A percentile compares a stretch with the other conserved stretches of the same genome.
Conservation (phyloP, 2,888 invertebrate species). For the Luperina nickerlii region DNA sequence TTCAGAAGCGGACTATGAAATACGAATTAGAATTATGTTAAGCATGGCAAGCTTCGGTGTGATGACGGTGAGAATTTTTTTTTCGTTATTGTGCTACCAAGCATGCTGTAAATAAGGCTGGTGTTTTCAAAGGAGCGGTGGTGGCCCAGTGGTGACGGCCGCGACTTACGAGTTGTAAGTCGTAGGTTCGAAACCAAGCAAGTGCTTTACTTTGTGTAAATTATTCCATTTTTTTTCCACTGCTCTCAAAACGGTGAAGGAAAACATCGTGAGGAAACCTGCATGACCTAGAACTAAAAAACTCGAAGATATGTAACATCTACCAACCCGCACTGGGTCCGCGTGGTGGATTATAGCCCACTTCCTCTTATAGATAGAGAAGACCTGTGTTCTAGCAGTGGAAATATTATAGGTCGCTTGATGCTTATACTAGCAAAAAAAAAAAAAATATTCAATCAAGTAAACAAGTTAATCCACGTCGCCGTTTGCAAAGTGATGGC, state of each 20-base stretch:
- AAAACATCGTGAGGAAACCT: no score
- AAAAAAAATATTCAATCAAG: background rate
- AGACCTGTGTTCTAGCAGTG: no score
- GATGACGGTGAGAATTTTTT: constrained; percentile 32
- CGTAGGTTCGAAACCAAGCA: background rate
- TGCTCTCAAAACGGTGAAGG: no score
- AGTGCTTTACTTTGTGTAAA: no score
- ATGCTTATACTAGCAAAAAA: background rate
- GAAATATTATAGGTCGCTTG: no score
- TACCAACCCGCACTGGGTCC: no score
- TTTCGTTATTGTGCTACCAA: background rate
- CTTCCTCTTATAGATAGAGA: no score
- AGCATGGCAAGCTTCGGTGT: fast-evolving
- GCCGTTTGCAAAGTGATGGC: background rate
- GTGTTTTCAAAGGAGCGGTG: background rate
- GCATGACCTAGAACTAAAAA: no score
- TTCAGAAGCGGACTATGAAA: background rate
- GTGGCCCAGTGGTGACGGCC: background rate
- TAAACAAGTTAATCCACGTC: background rate
- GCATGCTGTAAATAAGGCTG: constrained; percentile 12
- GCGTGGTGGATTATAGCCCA: no score
- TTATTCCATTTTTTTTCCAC: no score
- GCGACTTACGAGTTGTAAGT: background rate
- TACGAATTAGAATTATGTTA: fast-evolving
- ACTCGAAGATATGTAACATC: no score